Percentiles rank a stretch among this genome's conserved stretches.
Conservation (phyloP, 2,113 vertebrate genomes). For the Bos indicus region DNA sequence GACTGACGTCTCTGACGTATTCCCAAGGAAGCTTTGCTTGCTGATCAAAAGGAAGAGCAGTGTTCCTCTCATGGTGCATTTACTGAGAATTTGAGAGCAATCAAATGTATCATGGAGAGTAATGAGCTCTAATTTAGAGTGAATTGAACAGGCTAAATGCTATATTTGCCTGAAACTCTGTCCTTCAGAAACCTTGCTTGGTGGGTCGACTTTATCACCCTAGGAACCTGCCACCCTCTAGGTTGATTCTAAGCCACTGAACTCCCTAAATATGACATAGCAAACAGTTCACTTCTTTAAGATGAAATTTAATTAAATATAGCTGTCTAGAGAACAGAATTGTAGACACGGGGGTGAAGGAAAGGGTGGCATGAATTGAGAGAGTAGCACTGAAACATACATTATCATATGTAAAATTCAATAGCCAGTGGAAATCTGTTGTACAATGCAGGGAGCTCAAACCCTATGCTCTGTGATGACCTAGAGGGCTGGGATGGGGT, state of each 20-base stretch:
- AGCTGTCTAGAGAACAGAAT: background rate
- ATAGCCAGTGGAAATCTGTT: background rate
- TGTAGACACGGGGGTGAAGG: background rate
- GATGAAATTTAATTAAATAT: background rate
- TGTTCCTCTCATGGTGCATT: slow-evolving; percentile 7
- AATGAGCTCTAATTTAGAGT: slow-evolving; percentile 26
- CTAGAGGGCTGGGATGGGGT: background rate
- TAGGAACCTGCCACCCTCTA: background rate
- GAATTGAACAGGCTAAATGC: background rate
- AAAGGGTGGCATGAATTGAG: background rate
- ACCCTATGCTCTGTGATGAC: background rate
- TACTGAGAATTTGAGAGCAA: slow-evolving; percentile 13
- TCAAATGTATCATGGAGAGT: slow-evolving; percentile 24
- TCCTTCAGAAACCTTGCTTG: background rate
- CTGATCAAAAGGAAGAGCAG: background rate
- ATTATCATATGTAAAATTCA: background rate
- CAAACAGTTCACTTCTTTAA: background rate
- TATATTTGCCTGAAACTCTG: background rate
- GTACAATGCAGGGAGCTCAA: background rate
- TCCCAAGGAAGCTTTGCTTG: background rate
- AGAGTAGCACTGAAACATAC: background rate
- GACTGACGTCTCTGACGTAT: background rate
- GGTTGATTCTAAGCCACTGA: background rate
- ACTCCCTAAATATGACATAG: background rate
- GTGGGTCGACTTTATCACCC: background rate